Conservation (phyloP, 2,888 invertebrate genomes). For the Rhingia campestris region DNA sequence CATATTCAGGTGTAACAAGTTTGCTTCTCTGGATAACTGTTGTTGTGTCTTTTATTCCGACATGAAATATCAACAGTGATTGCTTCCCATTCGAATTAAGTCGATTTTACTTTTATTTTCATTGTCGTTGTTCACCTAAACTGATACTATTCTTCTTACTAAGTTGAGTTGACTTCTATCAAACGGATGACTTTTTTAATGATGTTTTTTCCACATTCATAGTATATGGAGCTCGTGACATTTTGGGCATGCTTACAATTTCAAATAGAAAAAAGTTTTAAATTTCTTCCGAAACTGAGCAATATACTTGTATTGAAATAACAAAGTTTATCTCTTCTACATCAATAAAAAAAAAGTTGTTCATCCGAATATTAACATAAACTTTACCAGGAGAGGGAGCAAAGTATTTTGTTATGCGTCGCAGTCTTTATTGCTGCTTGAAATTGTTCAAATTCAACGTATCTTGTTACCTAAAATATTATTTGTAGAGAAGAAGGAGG, state of each 20-base stretch:
- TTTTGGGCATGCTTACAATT: constrained; percentile 1
- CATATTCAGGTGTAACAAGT: too few relatives aligned
- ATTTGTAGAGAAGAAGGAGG: too few relatives aligned
- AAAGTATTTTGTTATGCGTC: constrained; percentile 18
- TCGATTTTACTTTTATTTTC: constrained; percentile 10
- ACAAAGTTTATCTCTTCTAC: constrained; percentile 30
- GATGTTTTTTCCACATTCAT: constrained; percentile 24
- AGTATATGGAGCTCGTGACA: constrained; percentile 2
- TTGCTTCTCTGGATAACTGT: too few relatives aligned
- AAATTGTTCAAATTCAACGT: constrained; percentile 7
- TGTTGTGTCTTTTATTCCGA: background rate
- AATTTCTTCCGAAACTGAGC: constrained; percentile 19
- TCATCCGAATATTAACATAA: constrained; percentile 26
- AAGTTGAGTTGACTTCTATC: constrained; percentile 2
- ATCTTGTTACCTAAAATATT: background rate
- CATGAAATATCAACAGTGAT: background rate
- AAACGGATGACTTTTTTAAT: too few relatives aligned
- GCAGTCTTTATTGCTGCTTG: constrained; percentile 4
- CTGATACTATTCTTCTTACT: constrained; percentile 12
- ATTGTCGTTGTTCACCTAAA: constrained; percentile 26
- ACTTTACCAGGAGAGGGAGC: constrained; percentile 1
- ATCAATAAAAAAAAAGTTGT: constrained; percentile 21
- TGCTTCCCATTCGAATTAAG: background rate
- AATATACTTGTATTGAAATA: constrained; percentile 16
- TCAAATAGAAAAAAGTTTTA: constrained; percentile 21